Percentiles rank a stretch among this genome's conserved stretches.
phyloP scores from a whole-genome alignment of 2,888 invertebrate species.

The Sepioteuthis lessoniana region DNA sequence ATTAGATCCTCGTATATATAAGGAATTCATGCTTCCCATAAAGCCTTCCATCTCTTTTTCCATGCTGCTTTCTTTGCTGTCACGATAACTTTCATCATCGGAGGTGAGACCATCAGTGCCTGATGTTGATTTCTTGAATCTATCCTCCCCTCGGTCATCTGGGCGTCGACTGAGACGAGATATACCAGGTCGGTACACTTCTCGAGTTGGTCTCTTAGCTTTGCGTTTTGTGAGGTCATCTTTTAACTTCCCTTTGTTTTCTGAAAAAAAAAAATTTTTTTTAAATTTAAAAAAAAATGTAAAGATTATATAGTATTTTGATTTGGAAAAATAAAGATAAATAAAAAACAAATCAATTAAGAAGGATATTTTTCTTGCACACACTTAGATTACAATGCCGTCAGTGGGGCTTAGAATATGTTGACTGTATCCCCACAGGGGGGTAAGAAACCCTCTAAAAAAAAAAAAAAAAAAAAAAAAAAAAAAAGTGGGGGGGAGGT shows the following conservation, averaged over 20 bases:
- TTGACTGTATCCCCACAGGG: too few species aligned
- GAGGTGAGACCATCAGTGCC: slow-evolving; percentile 50
- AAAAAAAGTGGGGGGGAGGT: too few species aligned
- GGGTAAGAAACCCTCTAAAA: too few species aligned
- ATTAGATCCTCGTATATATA: slow-evolving; percentile 23
- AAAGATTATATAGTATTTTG: background rate
- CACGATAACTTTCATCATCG: slow-evolving; percentile 62
- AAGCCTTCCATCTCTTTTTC: slow-evolving; percentile 48
- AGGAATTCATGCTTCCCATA: slow-evolving; percentile 18
- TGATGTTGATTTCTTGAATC: slow-evolving; percentile 44
- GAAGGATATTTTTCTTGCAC: too few species aligned
- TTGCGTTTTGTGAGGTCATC: slow-evolving; percentile 6
- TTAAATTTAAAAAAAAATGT: background rate
- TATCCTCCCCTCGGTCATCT: slow-evolving; percentile 19
- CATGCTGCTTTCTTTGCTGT: slow-evolving; percentile 62
- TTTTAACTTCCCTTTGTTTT: slow-evolving; percentile 47
- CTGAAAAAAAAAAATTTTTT: slow-evolving; percentile 44
- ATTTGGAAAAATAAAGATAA: background rate
- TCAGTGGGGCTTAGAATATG: too few species aligned
- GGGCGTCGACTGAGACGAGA: slow-evolving; percentile 52
- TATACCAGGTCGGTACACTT: slow-evolving; percentile 64
- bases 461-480: too few species aligned
- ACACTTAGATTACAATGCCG: too few species aligned
- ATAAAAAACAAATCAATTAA: background rate
- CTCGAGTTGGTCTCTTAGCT: slow-evolving; percentile 58